phyloP scores from a whole-genome alignment of 2,888 invertebrate genomes.

The Thereva nobilitata region DNA sequence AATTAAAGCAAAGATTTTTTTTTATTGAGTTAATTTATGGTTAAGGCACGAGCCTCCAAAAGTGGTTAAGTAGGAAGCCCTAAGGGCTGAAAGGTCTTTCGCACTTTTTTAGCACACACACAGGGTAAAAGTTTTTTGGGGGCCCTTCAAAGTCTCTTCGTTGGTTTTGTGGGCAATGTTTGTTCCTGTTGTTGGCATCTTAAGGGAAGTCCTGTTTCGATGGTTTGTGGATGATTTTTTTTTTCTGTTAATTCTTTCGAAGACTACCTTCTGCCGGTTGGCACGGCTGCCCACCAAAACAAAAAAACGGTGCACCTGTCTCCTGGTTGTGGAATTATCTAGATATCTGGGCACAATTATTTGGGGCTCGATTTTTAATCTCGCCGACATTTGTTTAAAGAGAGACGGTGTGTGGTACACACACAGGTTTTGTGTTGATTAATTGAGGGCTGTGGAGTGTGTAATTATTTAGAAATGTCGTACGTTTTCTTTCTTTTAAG shows the following conservation, averaged over 20 bases:
- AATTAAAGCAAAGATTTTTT: constrained; percentile 25
- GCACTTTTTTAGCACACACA: constrained; percentile 4
- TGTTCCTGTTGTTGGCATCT: constrained; percentile 5
- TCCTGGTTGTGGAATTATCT: constrained; percentile 16
- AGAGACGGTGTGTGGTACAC: too few relatives aligned
- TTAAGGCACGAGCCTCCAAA: constrained; percentile 10
- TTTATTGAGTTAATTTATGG: constrained; percentile 12
- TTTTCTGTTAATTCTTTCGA: too few relatives aligned
- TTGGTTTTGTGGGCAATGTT: constrained; percentile 15
- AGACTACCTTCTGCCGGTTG: constrained; percentile 20
- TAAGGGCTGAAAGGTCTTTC: constrained; percentile 26
- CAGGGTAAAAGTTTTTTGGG: constrained; percentile 14
- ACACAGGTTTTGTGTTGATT: too few relatives aligned
- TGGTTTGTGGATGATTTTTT: constrained; percentile 19
- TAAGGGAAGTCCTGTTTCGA: constrained; percentile 15
- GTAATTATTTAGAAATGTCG: too few relatives aligned
- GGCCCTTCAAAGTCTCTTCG: background rate
- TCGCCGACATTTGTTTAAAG: background rate
- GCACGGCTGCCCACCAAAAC: background rate
- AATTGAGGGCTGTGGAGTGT: too few relatives aligned
- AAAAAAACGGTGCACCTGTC: constrained; percentile 18
- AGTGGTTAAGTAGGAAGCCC: background rate
- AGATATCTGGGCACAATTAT: constrained; percentile 19
- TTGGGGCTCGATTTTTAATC: constrained; percentile 12
- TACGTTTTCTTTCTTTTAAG: too few relatives aligned